Base-by-base conservation (phyloP, 2,797 vertebrate species). In the Mionectes olivaceus region DNA sequence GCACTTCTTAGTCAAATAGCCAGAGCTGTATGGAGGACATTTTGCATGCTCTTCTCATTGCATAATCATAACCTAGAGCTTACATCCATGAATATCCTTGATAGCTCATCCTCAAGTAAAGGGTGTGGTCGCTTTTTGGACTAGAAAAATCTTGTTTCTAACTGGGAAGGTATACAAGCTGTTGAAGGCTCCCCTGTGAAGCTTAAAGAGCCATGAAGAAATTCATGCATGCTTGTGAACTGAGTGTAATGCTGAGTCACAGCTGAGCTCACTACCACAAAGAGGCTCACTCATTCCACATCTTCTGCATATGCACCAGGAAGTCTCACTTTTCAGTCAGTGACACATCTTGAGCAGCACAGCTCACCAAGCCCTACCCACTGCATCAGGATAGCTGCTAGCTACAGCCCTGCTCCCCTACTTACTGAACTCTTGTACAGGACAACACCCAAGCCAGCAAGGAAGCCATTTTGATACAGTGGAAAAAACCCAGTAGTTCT, bases 241-340 rank as follows among this genome's bases (percentile, higher is more conserved):
- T 90, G 81, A 93, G 35, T 24, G 5, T 49, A 41, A 77, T 53
- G 25, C 78, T 90, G 87, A 95, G 81, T 96, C 89, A 96, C 22
- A 39, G 35, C 35, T 2, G 18, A 64, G 11, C 74, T 80, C 33
- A 49, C n/a, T 11, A 44, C 52, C 60, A 50, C 59, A 84, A 69
- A 68, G 60, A 59, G 10, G 15, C 37, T 86, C 13, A 19, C 75
- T 74, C 44, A 37, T 49, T 53, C 35, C 61, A 61, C 33, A 3
- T 7, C 12, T n/a, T 67, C 41, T 71, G 69, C 61, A 19, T 35
- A 74, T 1, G 5, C 11, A 89, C 39, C 63, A 91, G 52, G 46
- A 78, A 90, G 24, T 11, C 53, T 41, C n/a, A 5, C 25, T 63
- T 91, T 55, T 64, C 52, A 35, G 50, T 46, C 18, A 83, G 22